Base-by-base conservation (phyloP, 1,140 invertebrate genomes). In the Homarus americanus region DNA sequence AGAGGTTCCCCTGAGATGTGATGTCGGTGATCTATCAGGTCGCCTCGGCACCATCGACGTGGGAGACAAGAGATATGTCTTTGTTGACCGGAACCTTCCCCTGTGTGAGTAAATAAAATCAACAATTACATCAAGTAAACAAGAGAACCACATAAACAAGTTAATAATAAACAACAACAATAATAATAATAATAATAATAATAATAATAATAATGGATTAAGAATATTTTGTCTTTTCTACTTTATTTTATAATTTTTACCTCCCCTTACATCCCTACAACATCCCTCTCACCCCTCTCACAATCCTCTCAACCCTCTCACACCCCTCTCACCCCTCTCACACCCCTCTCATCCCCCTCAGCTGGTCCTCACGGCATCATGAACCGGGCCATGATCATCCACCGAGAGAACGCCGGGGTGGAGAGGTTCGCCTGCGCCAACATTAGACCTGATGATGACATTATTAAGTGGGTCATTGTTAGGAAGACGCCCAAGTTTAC, bases 1-100 rank as follows among this genome's bases (percentile, higher is more conserved):
- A 0, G 96, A 97, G 94, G 97, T 98, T 93, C 98, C 97, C 0
- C 94, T 98, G 32, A 95, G 98, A 5, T 99, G 98, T 94, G 97
- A 98, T 93, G 97, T 98, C n/a, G 98, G 98, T 0, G 98, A 99
- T 94, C 94, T 99, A 73, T 97, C 97, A 1, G 96, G 97, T 0
- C 95, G 98, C 87, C 94, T 98, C 63, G 98, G 97, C 1, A 96
- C 97, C 0, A 97, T 99, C 87, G 96, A 97, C 93, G 95, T 99
- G 63, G 98, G 98, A 10, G 95, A 96, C 9, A 95, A 96, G 78
- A 96, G 97, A 89, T 95, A 96, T 93, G 95, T 99, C 87, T 96
- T 98, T 92, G 96, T 96, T 36, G 98, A 99, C 95, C 95, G 96
- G 7, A 98, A 98, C 95, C 96, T 99, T 76, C 98, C 98, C 0